Evolutionary conservation across 2,888 invertebrate genomes (phyloP).

Genomic region (Poecilobothrus nobilitatus): DNA sequence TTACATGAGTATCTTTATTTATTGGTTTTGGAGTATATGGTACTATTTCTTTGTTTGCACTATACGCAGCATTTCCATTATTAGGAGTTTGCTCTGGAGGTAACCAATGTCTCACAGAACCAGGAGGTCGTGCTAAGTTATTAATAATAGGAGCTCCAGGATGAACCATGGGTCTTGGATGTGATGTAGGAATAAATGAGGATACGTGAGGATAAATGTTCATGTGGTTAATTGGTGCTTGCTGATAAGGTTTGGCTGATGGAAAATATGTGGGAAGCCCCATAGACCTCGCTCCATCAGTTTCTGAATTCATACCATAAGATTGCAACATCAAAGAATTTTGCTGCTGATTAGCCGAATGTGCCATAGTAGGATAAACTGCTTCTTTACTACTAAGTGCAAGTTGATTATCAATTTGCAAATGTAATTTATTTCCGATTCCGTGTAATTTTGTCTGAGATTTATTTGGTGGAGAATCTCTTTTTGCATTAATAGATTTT

Average conservation of each 20-base stretch:
- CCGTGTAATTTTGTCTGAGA: not conserved
- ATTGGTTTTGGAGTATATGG: not conserved
- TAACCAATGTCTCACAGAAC: not conserved
- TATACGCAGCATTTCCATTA: not conserved
- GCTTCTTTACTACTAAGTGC: not conserved
- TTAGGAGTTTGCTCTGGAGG: not conserved
- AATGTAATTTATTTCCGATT: not conserved
- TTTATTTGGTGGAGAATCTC: constrained; percentile 15
- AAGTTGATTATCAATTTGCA: not conserved
- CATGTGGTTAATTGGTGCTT: not conserved
- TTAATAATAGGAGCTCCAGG: not conserved
- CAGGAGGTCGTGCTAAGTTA: too few species aligned
- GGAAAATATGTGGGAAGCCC: not conserved
- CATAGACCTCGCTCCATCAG: not conserved
- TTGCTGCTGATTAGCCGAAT: not conserved
- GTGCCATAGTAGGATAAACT: not conserved
- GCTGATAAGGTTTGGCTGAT: not conserved
- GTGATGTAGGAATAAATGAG: not conserved
- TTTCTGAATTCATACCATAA: not conserved
- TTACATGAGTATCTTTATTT: not conserved
- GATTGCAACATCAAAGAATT: not conserved
- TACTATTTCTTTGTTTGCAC: not conserved
- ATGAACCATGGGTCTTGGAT: not conserved
- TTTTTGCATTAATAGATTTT: constrained; percentile 24
- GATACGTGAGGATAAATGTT: not conserved